Evolutionary conservation across 2,888 invertebrate genomes (phyloP).

Genomic region (Lithophane leautieri): DNA sequence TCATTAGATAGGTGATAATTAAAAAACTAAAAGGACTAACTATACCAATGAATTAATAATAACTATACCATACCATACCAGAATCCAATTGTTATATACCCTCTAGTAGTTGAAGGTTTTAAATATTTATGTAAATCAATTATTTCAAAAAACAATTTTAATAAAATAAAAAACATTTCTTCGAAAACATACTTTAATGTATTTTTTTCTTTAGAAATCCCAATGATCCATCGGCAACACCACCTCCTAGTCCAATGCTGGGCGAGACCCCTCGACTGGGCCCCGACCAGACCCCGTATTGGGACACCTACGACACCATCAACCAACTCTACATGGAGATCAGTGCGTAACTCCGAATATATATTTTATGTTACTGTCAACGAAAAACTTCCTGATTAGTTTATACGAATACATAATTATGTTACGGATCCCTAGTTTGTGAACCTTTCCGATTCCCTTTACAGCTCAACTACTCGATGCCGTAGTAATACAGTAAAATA

Average conservation of each 20-base stretch:
- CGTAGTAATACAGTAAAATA: conserved; percentile 42
- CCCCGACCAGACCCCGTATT: conserved; percentile 92
- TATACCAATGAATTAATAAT: no score
- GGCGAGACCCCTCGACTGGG: conserved; percentile 84
- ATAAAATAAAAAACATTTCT: no score
- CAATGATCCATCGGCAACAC: conserved; percentile 90
- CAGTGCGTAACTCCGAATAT: conserved; percentile 87
- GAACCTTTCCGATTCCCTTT: conserved; percentile 39
- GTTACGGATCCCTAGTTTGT: conserved; percentile 48
- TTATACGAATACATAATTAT: conserved; percentile 51
- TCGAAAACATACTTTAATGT: background rate
- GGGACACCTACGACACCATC: conserved; percentile 97
- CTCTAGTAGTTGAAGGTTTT: no score
- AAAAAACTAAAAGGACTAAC: no score
- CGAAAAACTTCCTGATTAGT: conserved; percentile 63
- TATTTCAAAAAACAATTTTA: no score
- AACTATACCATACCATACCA: no score
- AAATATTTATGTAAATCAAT: no score
- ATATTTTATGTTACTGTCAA: conserved; percentile 31
- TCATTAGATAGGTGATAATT: no score
- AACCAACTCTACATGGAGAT: conserved; percentile 96
- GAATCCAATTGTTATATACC: no score
- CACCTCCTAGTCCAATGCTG: conserved; percentile 89
- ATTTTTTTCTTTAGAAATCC: conserved; percentile 90
- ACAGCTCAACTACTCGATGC: conserved; percentile 45